Evolutionary conservation across 2,113 vertebrate genomes (phyloP).

Genomic region (Platysternon megacephalum): DNA sequence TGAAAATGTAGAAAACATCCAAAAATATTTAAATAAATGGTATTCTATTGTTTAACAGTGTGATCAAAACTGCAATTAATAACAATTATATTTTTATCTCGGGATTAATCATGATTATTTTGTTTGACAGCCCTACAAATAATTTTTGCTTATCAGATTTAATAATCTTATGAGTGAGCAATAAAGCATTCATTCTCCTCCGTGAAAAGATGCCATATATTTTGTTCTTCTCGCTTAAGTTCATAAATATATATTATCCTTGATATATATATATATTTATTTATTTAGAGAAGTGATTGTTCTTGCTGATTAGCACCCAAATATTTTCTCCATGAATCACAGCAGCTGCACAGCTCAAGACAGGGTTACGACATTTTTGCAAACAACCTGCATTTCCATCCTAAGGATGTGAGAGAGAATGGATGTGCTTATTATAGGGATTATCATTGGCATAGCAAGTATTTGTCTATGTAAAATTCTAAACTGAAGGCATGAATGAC

Average conservation of each 20-base stretch:
- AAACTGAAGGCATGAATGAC: neutral
- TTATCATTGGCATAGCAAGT: fast-evolving
- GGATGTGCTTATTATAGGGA: fast-evolving
- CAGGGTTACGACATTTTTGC: neutral
- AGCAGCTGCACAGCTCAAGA: neutral
- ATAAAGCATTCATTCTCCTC: neutral
- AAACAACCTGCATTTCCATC: neutral
- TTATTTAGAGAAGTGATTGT: neutral
- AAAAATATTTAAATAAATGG: too few relatives aligned
- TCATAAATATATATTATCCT: neutral
- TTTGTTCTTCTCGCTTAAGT: neutral
- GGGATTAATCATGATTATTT: neutral
- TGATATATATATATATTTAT: too few relatives aligned
- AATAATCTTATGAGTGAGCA: neutral
- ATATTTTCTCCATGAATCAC: neutral
- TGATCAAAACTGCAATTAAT: too few relatives aligned
- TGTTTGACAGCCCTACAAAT: neutral
- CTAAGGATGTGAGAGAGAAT: neutral
- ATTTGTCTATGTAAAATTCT: neutral
- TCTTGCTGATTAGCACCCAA: neutral
- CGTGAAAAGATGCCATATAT: neutral
- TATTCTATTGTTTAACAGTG: too few relatives aligned
- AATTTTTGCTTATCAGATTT: neutral
- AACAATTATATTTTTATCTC: too few relatives aligned
- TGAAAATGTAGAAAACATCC: too few relatives aligned